These are phyloP conservation scores for Onychostoma macrolepis DNA, from an alignment of 2,113 vertebrate genomes.

Conservation along the genomic window DNA sequence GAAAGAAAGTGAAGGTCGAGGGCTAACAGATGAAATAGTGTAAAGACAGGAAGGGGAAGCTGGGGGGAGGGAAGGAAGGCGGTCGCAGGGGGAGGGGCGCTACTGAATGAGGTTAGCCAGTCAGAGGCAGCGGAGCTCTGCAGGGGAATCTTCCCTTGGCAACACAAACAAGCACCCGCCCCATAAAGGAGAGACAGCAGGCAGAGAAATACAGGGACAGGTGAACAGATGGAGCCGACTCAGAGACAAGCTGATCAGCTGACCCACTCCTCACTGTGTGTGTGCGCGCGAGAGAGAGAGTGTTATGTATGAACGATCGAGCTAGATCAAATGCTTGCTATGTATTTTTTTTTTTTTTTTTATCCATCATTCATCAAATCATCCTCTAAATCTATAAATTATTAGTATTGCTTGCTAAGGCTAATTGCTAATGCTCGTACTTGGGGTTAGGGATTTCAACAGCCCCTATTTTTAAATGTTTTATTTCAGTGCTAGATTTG, in stretches of 20 bases:
- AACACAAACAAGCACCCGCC: conserved; percentile 70
- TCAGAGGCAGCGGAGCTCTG: conserved; percentile 69
- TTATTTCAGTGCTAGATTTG: background rate
- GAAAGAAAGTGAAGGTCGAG: conserved; percentile 40
- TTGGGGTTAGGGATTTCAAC: background rate
- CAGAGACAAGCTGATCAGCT: conserved; percentile 71
- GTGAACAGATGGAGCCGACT: conserved; percentile 75
- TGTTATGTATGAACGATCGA: conserved; percentile 41
- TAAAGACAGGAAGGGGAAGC: conserved; percentile 35
- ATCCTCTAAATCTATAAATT: background rate
- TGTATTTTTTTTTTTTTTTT: background rate
- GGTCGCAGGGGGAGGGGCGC: conserved; percentile 65
- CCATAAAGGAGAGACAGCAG: conserved; percentile 57
- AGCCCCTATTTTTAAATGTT: background rate
- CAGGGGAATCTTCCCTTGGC: conserved; percentile 77
- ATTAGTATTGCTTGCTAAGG: background rate
- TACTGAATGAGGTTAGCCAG: conserved; percentile 66
- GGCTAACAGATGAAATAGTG: conserved; percentile 48
- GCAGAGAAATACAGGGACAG: conserved; percentile 67
- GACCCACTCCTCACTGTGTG: conserved; percentile 49
- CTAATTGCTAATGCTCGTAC: background rate
- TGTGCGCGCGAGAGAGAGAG: background rate
- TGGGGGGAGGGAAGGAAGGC: conserved; percentile 43
- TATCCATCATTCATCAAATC: background rate
- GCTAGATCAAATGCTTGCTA: background rate